Evolutionary conservation across 2,797 vertebrate genomes (phyloP).

Genomic region (Lagorchestes hirsutus): DNA sequence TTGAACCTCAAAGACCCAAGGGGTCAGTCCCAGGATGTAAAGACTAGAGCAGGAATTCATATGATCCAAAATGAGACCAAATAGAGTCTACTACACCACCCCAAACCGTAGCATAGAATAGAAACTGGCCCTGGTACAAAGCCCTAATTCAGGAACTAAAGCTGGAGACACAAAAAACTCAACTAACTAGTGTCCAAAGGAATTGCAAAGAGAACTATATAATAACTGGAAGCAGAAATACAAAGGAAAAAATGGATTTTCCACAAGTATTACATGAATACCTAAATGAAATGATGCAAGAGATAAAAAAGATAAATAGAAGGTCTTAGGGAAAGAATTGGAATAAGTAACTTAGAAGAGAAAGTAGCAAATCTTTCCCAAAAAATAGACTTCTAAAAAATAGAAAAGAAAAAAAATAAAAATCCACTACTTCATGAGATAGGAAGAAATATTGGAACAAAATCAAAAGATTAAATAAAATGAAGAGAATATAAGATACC

Average conservation of each 20-base stretch:
- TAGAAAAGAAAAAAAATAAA: not conserved
- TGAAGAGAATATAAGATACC: not conserved
- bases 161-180: not conserved
- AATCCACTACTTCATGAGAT: not conserved
- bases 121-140: not conserved
- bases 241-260: not conserved
- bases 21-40: not conserved
- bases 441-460: not conserved
- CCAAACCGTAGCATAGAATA: not conserved
- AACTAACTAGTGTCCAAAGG: not conserved
- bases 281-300: not conserved
- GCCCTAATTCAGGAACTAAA: not conserved
- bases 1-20: not conserved
- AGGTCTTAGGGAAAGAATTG: not conserved
- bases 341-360: not conserved
- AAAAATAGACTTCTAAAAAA: not conserved
- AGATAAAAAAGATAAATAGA: not conserved
- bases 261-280: not conserved
- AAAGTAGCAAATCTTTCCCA: not conserved
- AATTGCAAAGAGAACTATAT: not conserved
- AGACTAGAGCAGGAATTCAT: not conserved
- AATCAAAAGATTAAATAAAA: not conserved
- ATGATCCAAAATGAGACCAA: not conserved
- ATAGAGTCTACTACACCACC: not conserved
- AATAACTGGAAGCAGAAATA: not conserved